Percentiles rank a stretch among this genome's conserved stretches.
Evolutionary conservation across 2,888 invertebrate genomes (phyloP).

Genomic region (Eupeodes latifasciatus): DNA sequence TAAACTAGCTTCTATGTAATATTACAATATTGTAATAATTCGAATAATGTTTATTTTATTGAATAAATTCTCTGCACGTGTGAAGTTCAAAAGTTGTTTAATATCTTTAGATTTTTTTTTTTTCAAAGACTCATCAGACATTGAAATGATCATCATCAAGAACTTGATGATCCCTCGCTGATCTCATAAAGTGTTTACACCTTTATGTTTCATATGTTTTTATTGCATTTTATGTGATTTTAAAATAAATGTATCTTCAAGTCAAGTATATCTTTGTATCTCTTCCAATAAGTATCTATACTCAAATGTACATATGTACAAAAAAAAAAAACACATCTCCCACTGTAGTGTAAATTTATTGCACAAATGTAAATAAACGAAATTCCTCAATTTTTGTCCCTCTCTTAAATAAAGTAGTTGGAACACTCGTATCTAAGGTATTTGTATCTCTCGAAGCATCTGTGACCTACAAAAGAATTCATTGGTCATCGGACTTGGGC

Average conservation of each 20-base stretch:
- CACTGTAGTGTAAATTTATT: slow-evolving; percentile 54
- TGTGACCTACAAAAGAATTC: slow-evolving; percentile 82
- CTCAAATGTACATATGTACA: neutral
- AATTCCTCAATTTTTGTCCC: slow-evolving; percentile 9
- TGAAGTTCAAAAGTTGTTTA: slow-evolving; percentile 14
- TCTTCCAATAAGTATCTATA: neutral
- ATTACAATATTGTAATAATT: neutral
- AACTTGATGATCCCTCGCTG: neutral
- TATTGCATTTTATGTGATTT: slow-evolving; percentile 14
- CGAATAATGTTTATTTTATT: neutral
- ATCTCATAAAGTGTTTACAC: slow-evolving; percentile 16
- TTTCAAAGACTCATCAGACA: no score
- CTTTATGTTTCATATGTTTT: neutral
- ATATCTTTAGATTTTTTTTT: neutral
- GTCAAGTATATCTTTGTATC: no score
- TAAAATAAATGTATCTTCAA: neutral
- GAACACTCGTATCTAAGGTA: neutral
- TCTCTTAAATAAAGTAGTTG: neutral
- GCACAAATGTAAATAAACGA: slow-evolving; percentile 59
- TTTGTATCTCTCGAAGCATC: slow-evolving; percentile 42
- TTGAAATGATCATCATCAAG: slow-evolving; percentile 4
- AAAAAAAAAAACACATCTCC: neutral
- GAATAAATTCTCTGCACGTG: neutral
- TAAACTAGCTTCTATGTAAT: neutral
- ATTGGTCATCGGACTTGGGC: slow-evolving; percentile 81